Evolutionary conservation across 1,140 invertebrate species (phyloP), one percentile per base, ranked within the genome.

Genomic region (Heliothis subflexa): DNA sequence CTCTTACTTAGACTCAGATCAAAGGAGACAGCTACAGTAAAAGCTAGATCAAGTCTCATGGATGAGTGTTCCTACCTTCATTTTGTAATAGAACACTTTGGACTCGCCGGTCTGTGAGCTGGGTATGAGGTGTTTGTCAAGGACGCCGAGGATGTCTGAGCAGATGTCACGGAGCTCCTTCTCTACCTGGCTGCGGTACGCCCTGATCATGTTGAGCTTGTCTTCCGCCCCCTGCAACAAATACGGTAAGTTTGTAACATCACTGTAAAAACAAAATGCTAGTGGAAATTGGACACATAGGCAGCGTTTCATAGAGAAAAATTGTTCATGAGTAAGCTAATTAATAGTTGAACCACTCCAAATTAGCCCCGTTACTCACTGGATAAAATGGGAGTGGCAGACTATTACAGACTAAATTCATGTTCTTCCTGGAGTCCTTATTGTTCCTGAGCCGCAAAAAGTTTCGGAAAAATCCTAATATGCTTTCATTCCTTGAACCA

Each of bases 11-110:
- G n/a, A n/a, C 50, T 5, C 14, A 52, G 9, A 16, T 14, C 16
- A 54, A 54, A 7, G 16, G 16, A 16, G 12, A 49, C 13, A 12
- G 9, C 10, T 3, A 12, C 12, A 11, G 18, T 21, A 2, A 10
- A 57, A 57, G 12, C 11, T 40, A 40, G 18, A 11, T 16, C n/a
- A 18, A 57, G 1, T 11, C 11, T 59, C 21, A 13, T 28, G 12
- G 55, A 57, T 11, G 5, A 13, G 45, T 68, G 5, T 28, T 18
- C 71, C 80, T 82, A 95, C 96, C 96, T 97, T 98, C 98, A 99
- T 99, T 97, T 99, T 99, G 95, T 98, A 98, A 95, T 99, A 99
- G 95, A 99, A 99, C 86, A 99, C 98, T 97, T 98, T 99, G 83
- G 98, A 99, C 96, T 99, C 98, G 83, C 98, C 98, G 86, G 97